Evolutionary conservation across 2,888 invertebrate species (phyloP), one percentile per base, ranked within the genome.

Genomic region (Cantharis nigra): DNA sequence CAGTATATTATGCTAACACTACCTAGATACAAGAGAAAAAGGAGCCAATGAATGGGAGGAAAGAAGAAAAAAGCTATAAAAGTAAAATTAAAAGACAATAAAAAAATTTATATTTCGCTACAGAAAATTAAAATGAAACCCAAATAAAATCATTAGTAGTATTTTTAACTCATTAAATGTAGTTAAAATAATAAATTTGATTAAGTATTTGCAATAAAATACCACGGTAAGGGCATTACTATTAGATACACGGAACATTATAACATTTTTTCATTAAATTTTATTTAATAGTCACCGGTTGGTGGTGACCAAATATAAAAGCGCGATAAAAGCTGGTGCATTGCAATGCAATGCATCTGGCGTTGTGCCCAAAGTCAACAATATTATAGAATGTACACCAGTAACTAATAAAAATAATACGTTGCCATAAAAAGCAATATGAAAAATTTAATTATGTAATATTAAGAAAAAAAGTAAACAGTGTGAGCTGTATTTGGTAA

Each of bases 251-350:
- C 49, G 9, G 1, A 13, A 13, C 33, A 33, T 33, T 33, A n/a
- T 49, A 49, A 49, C 49, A 14, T 63, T n/a, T 28, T 13, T 74
- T 79, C 70, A 67, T 71, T 78, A 77, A 72, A 73, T 78, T 80
- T 80, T 77, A 78, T 80, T 79, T 78, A 79, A 79, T 79, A 78
- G 78, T 75, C 74, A 69, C 72, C 75, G 75, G 65, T 79, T 77
- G 77, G 76, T 77, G 73, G 74, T 65, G 69, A 74, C 77, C 71
- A 69, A 77, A 79, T 75, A 78, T 76, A 78, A 69, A 73, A 70
- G 69, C 64, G 75, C 72, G 69, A 78, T 78, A 73, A 75, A 77
- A 76, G 71, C 70, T 80, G 63, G 71, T 71, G 70, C 69, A 70
- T 26, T 74, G 63, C 30, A 74, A 78, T 75, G 77, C 73, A 74